Evolutionary conservation across 2,113 vertebrate genomes (phyloP), one percentile per base, ranked within the genome.

Genomic region (Atractosteus spatula): DNA sequence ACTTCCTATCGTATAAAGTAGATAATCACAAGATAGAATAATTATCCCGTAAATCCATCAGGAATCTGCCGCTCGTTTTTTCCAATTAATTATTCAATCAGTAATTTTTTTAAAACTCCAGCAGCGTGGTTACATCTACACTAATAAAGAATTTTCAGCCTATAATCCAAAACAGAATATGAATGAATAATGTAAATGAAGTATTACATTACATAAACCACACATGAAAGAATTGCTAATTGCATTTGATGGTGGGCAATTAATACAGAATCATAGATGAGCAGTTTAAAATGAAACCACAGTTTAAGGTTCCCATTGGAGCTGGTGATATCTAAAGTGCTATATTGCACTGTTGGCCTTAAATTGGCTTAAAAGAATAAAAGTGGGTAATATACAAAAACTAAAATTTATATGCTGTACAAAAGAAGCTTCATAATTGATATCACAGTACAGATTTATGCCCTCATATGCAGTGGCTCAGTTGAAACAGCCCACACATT

Each of bases 111-210:
- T 86, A 94, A 93, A 97, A 96, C 92, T 95, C 92, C 91, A 94
- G 93, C 94, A 95, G 95, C 92, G 94, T 94, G 93, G 91, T 93
- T 94, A 95, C 94, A 95, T 96, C 94, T 93, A 86, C 87, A 92
- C 96, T 97, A 97, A 97, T 97, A 96, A 97, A 95, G 93, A 95
- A 94, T 94, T 92, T 95, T 94, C 93, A 94, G 95, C 92, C 94
- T 93, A 93, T 97, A 98, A 98, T 98, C 95, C 94, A 92, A 85
- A 92, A 92, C 91, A 95, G 96, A 95, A 97, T 96, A 93, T 96
- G 95, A 99, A 97, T 98, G 96, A 98, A 97, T 97, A 95, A 97
- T 97, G 95, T 96, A 98, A 98, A 97, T 99, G 96, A 98, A 97
- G 94, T 98, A 97, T 96, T 98, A 96, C 96, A 94, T 98, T 98